Evolutionary conservation across 1,140 invertebrate species (phyloP).

Genomic region (Orius laevigatus): DNA sequence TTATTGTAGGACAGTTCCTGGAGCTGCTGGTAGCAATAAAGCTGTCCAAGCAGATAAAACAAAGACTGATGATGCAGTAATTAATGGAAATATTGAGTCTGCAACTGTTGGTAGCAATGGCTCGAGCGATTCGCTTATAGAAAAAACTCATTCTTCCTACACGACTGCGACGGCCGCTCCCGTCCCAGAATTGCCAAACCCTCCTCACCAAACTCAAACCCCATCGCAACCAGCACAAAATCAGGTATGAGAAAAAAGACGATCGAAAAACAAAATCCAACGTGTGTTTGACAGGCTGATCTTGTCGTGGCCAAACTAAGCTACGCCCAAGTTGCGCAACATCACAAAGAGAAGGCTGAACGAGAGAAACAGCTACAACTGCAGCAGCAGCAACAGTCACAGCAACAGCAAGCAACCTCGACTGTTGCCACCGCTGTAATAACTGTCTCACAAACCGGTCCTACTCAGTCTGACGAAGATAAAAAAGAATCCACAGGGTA

Average conservation of each 20-base stretch:
- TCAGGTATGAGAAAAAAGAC: slow-evolving; percentile 6
- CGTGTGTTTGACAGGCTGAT: slow-evolving; percentile 8
- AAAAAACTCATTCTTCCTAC: slow-evolving; percentile 5
- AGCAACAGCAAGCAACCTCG: slow-evolving; percentile 2
- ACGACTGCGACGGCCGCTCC: slow-evolving; percentile 14
- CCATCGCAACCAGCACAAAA: slow-evolving; percentile 12
- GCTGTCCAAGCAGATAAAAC: slow-evolving; percentile 6
- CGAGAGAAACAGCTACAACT: slow-evolving; percentile 17
- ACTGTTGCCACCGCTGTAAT: background rate
- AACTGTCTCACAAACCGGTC: background rate
- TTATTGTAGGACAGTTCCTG: background rate
- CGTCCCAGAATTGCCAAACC: slow-evolving; percentile 1
- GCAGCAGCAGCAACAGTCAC: slow-evolving; percentile 5
- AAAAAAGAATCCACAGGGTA: slow-evolving; percentile 9
- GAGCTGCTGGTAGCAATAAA: slow-evolving; percentile 8
- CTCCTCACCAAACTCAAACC: slow-evolving; percentile 12
- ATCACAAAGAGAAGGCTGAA: slow-evolving; percentile 33
- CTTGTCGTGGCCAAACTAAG: slow-evolving; percentile 39
- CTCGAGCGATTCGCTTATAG: background rate
- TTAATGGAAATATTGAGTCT: slow-evolving; percentile 2
- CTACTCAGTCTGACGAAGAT: slow-evolving; percentile 9
- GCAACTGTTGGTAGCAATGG: too few species aligned
- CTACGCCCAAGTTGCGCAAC: slow-evolving; percentile 70
- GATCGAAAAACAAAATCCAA: background rate
- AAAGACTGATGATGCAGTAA: slow-evolving; percentile 18